Conservation (phyloP, 1,140 invertebrate genomes). For the Hycleus phaleratus region DNA sequence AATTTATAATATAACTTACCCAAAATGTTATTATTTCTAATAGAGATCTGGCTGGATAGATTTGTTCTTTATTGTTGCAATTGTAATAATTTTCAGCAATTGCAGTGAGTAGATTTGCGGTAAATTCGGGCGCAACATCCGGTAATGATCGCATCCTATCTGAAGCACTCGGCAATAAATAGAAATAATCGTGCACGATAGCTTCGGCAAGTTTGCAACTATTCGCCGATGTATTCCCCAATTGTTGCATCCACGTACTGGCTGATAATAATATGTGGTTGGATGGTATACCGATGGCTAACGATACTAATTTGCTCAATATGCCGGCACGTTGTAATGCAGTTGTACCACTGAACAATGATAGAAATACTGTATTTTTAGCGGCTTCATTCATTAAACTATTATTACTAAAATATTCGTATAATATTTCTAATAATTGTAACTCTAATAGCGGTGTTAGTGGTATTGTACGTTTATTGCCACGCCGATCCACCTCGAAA, state of each 20-base stretch:
- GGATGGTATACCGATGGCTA: conserved; percentile 66
- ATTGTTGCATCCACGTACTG: conserved; percentile 78
- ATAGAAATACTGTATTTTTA: conserved; percentile 72
- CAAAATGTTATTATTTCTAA: conserved; percentile 58
- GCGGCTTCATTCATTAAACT: conserved; percentile 58
- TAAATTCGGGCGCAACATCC: conserved; percentile 64
- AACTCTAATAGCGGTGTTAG: conserved; percentile 63
- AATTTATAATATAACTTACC: conserved; percentile 38
- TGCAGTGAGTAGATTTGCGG: conserved; percentile 71
- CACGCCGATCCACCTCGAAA: conserved; percentile 61
- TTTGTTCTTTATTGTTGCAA: conserved; percentile 39
- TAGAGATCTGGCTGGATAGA: conserved; percentile 50
- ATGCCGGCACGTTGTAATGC: conserved; percentile 58
- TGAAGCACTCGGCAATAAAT: conserved; percentile 57
- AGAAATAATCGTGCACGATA: conserved; percentile 72
- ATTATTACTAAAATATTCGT: conserved; percentile 60
- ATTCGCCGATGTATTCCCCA: conserved; percentile 64
- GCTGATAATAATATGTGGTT: conserved; percentile 63
- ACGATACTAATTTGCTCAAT: conserved; percentile 69
- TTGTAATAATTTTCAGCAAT: conserved; percentile 68
- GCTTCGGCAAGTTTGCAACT: conserved; percentile 64
- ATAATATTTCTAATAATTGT: conserved; percentile 66
- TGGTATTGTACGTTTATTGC: conserved; percentile 45
- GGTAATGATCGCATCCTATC: conserved; percentile 60
- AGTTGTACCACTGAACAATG: conserved; percentile 62